A percentile compares a stretch with the other conserved stretches of the same genome.
Conservation (phyloP, 2,888 invertebrate genomes). For the Troides aeacus region DNA sequence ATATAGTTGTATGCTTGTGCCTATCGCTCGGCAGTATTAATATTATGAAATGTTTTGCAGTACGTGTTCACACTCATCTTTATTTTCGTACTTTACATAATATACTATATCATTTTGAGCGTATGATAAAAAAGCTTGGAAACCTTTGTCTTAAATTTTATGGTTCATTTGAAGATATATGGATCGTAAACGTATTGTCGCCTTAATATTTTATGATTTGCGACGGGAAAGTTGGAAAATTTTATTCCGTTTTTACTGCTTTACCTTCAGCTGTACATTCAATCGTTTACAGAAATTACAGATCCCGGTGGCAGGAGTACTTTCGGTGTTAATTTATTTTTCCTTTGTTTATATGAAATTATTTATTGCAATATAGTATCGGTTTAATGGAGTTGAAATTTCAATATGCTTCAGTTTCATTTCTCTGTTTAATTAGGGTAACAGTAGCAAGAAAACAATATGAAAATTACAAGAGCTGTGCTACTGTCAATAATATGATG, state of each 20-base stretch:
- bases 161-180: conserved; percentile 28
- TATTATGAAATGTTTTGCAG: conserved; percentile 17
- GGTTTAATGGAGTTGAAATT: too few species aligned
- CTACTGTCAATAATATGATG: too few species aligned
- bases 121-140: conserved; percentile 10
- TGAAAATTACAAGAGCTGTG: too few species aligned
- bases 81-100: conserved; percentile 9
- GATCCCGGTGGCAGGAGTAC: too few species aligned
- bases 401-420: too few species aligned
- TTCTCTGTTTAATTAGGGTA: too few species aligned
- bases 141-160: conserved; percentile 26
- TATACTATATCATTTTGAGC: conserved; percentile 17
- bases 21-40: conserved; percentile 11
- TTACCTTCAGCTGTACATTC: conserved; percentile 26
- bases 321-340: background rate
- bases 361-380: too few species aligned
- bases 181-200: conserved; percentile 29
- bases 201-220: conserved; percentile 28
- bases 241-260: conserved; percentile 25
- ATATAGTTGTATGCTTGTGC: conserved; percentile 5
- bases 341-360: too few species aligned
- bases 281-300: conserved; percentile 18
- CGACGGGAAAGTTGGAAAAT: conserved; percentile 20
- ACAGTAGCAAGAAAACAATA: too few species aligned
- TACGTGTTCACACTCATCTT: conserved; percentile 3